These are phyloP conservation scores for Alsophila aescularia DNA, from an alignment of 2,888 invertebrate species.

Conservation along the genomic window DNA sequence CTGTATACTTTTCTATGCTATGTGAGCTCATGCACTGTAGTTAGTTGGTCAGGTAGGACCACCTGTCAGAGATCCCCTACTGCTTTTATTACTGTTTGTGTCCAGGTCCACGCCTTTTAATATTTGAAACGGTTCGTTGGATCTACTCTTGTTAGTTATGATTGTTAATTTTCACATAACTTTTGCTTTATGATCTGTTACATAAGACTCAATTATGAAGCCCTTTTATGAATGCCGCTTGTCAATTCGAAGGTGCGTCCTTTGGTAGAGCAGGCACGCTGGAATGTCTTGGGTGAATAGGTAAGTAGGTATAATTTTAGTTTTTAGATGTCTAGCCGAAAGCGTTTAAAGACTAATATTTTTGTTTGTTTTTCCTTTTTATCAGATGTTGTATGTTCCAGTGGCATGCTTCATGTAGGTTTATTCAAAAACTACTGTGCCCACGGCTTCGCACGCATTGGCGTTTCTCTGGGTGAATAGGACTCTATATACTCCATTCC, in stretches of 20 bases:
- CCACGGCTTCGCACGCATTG: too few relatives aligned
- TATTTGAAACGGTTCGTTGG: slow-evolving; percentile 38
- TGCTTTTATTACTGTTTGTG: neutral
- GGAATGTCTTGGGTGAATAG: neutral
- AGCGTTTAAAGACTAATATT: too few relatives aligned
- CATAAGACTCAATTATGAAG: slow-evolving; percentile 22
- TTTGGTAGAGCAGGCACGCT: neutral
- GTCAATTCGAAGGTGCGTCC: slow-evolving; percentile 1
- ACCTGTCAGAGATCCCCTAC: neutral
- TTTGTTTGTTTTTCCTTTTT: neutral
- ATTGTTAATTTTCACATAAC: slow-evolving; percentile 33
- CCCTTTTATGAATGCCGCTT: slow-evolving; percentile 25
- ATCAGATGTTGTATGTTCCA: too few relatives aligned
- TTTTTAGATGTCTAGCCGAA: slow-evolving; percentile 12
- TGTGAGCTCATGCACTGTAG: neutral
- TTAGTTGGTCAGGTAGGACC: neutral
- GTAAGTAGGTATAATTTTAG: neutral
- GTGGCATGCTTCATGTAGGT: too few relatives aligned
- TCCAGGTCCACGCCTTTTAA: slow-evolving; percentile 41
- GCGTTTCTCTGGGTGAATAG: too few relatives aligned
- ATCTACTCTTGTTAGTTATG: slow-evolving; percentile 23
- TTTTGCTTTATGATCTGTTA: slow-evolving; percentile 29
- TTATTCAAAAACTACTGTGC: too few relatives aligned
- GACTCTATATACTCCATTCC: too few relatives aligned
- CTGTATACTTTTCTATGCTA: too few relatives aligned